Evolutionary conservation across 1,140 invertebrate species (phyloP), one percentile per base, ranked within the genome.

Genomic region (Colletes gigas): DNA sequence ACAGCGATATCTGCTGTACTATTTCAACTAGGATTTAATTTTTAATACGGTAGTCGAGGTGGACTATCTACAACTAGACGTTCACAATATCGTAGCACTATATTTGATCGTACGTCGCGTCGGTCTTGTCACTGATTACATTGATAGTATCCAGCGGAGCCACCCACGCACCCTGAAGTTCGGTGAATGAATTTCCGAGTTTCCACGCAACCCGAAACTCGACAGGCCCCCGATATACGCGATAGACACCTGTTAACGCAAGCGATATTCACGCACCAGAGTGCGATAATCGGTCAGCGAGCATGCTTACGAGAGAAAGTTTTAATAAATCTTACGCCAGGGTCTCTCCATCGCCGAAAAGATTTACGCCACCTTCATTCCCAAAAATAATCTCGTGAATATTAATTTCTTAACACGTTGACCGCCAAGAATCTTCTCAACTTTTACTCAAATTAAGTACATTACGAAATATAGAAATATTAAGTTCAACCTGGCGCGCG

Each of bases 231-330:
- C 21, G 52, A 67, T 19, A 50, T 30, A 57, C 15, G 41, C 30
- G 41, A 60, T 15, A 47, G 41, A 76, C 74, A 68, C 65, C 74
- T 68, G 74, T 76, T 68, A 76, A 68, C 54, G 44, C 65, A 30
- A 76, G 67, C 30, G 41, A 57, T 21, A 47, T 12, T 19, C 14
- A 4, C n/a, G 15, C 39, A 10, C 14, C 15, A 10, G 30, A 39
- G 30, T 57, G 74, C 44, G 54, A 59, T 68, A 67, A 67, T 68
- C 74, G 74, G 65, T 68, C 54, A 39, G 15, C 30, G 60, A 63
- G 44, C 21, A 41, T 19, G 47, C 65, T 52, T 63, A 47, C 54
- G 41, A 50, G 54, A 30, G 54, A 68, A 50, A 68, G 65, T 75
- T 44, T 21, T 52, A 41, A 74, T 55, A 74, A 65, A 65, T 44